Evolutionary conservation across 2,888 invertebrate species (phyloP).

Genomic region (Ophioninae sp.): DNA sequence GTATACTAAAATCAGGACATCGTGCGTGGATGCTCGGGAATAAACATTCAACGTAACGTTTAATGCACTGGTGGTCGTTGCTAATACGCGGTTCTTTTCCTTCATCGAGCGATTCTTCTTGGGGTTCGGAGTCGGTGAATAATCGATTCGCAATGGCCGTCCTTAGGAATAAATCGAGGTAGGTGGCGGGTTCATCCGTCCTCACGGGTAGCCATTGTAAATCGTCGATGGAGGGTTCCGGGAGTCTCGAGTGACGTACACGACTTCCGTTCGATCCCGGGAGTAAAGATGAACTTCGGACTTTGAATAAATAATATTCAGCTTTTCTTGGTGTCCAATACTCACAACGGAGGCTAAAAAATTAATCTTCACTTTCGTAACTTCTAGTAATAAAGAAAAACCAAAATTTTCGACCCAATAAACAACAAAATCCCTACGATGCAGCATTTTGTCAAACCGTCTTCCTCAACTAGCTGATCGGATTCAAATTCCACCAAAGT

Average conservation of each 20-base stretch:
- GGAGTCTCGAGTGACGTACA: not conserved
- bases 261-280: not conserved
- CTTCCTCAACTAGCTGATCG: not conserved
- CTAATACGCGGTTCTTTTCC: conserved; percentile 28
- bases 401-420: too few species aligned
- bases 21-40: conserved; percentile 15
- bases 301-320: not conserved
- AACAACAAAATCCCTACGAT: too few species aligned
- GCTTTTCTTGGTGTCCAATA: not conserved
- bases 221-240: conserved; percentile 4
- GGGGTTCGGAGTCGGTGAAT: conserved; percentile 71
- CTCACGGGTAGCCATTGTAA: conserved; percentile 52
- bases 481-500: not conserved
- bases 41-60: conserved; percentile 37
- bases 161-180: conserved; percentile 72
- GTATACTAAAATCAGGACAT: conserved; percentile 13
- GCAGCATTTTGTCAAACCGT: not conserved
- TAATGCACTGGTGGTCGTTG: conserved; percentile 36
- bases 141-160: conserved; percentile 74
- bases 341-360: not conserved
- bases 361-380: too few species aligned
- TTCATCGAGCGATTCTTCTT: conserved; percentile 52
- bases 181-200: conserved; percentile 71
- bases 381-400: too few species aligned
- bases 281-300: not conserved